Evolutionary conservation across 2,888 invertebrate species (phyloP), one percentile per base, ranked within the genome.

Genomic region (Tricholauxania praeusta): DNA sequence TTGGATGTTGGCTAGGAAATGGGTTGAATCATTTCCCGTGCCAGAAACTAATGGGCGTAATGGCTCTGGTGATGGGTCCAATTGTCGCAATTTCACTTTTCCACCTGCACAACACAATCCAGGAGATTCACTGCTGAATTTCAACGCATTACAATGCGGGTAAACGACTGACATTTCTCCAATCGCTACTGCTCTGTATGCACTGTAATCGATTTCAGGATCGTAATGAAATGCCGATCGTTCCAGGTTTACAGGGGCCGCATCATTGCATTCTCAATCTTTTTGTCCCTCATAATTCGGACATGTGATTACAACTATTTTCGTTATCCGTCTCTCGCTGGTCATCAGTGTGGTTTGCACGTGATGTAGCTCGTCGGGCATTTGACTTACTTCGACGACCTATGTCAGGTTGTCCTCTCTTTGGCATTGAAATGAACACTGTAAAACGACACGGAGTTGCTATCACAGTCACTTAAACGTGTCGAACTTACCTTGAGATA

Each of bases 141-240:
- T 74, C 64, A 74, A 69, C 52, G 67, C 63, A 60, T 74, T 70
- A 74, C 70, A 76, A 74, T 76, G 67, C 53, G 6, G 71, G 60
- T 55, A 77, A 71, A 71, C 66, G 51, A 74, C 73, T 70, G 70
- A 59, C 66, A 77, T 77, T 73, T 70, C 65, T 55, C 74, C 73
- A 76, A 77, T 75, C 68, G 71, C 72, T 71, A 76, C 76, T 57
- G 65, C 73, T 57, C 60, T 62, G 73, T 78, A 70, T 59, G 73
- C 74, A 74, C 75, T 51, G 75, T 79, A 77, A 78, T 77, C 77
- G 51, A 74, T 77, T 78, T 57, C 74, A 71, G 76, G 62, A 72
- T 78, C 76, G 70, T 78, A 78, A 52, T 52, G 52, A n/a, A 74
- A 48, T 65, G 65, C 19, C 2, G 12, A 28, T 49, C n/a, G n/a